Conservation (phyloP, 2,888 invertebrate species). For the Xestia xanthographa region DNA sequence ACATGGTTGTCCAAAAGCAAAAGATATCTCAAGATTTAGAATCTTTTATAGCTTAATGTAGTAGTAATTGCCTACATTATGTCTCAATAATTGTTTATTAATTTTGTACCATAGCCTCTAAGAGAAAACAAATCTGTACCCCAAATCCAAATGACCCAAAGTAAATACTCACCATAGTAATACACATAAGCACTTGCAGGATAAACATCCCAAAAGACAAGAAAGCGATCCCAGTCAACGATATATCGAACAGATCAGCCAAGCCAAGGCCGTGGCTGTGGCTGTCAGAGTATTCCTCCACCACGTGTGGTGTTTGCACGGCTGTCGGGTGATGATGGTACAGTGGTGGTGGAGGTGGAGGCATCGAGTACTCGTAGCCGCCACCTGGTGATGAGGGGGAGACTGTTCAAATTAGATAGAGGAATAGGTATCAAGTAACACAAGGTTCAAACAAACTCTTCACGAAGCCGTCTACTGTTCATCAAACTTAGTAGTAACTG, state of each 20-base stretch:
- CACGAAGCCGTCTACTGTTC: too few relatives aligned
- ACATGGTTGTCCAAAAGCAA: background rate
- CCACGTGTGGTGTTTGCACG: constrained; percentile 72
- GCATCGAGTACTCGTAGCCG: constrained; percentile 87
- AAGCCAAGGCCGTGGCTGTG: constrained; percentile 92
- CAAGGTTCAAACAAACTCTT: too few relatives aligned
- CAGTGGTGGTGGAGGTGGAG: constrained; percentile 85
- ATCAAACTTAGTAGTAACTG: too few relatives aligned
- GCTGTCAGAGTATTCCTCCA: constrained; percentile 82
- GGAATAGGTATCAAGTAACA: background rate
- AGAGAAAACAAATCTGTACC: background rate
- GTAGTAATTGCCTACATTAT: background rate
- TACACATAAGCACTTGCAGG: constrained; percentile 94
- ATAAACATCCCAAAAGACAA: constrained; percentile 95
- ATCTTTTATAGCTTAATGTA: background rate
- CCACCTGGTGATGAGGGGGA: constrained; percentile 75
- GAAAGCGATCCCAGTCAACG: constrained; percentile 95
- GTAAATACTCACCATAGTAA: constrained; percentile 91
- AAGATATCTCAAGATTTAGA: background rate
- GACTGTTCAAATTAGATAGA: constrained; percentile 40
- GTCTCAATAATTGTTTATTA: background rate
- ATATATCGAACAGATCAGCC: constrained; percentile 94
- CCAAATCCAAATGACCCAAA: background rate
- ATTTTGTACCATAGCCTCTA: background rate
- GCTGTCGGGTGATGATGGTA: constrained; percentile 79